A percentile compares a stretch with the other conserved stretches of the same genome.
Conservation (phyloP, 2,113 vertebrate genomes). For the Callocephalon fimbriatum region DNA sequence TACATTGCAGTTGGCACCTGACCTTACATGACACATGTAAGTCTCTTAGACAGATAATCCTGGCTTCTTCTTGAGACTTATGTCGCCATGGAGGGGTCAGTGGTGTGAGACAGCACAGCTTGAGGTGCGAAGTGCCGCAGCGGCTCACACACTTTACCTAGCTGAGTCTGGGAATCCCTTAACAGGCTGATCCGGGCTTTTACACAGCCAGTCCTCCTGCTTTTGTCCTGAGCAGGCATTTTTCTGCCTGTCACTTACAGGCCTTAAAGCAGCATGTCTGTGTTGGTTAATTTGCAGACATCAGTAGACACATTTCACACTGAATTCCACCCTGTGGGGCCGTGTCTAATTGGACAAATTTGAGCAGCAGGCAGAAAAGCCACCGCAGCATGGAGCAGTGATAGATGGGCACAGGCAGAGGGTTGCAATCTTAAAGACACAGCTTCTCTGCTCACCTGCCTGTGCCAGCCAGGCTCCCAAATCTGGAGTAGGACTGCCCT, state of each 20-base stretch:
- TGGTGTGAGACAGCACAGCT: constrained; percentile 72
- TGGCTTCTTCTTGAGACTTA: constrained; percentile 75
- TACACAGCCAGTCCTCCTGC: constrained; percentile 28
- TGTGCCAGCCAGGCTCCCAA: neutral
- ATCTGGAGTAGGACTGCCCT: neutral
- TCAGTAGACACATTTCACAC: constrained; percentile 88
- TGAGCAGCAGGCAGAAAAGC: constrained; percentile 90
- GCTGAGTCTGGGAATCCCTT: constrained; percentile 65
- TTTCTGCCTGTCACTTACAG: constrained; percentile 66
- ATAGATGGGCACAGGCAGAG: constrained; percentile 80
- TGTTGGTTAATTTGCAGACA: constrained; percentile 83
- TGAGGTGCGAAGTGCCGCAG: constrained; percentile 76
- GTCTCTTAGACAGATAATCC: constrained; percentile 83
- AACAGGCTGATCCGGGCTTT: constrained; percentile 57
- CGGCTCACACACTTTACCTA: constrained; percentile 72
- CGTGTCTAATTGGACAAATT: constrained; percentile 98
- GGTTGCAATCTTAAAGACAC: constrained; percentile 65
- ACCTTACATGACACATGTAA: constrained; percentile 80
- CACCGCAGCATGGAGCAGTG: constrained; percentile 79
- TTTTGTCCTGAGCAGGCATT: constrained; percentile 51
- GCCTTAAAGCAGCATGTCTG: constrained; percentile 72
- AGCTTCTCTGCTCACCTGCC: constrained; percentile 25
- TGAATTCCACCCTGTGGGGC: constrained; percentile 88
- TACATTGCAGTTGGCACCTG: constrained; percentile 75
- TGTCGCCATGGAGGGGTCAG: constrained; percentile 81